Evolutionary conservation across 2,888 invertebrate species (phyloP), one percentile per base, ranked within the genome.

Genomic region (Eueremaeus valkanovi): DNA sequence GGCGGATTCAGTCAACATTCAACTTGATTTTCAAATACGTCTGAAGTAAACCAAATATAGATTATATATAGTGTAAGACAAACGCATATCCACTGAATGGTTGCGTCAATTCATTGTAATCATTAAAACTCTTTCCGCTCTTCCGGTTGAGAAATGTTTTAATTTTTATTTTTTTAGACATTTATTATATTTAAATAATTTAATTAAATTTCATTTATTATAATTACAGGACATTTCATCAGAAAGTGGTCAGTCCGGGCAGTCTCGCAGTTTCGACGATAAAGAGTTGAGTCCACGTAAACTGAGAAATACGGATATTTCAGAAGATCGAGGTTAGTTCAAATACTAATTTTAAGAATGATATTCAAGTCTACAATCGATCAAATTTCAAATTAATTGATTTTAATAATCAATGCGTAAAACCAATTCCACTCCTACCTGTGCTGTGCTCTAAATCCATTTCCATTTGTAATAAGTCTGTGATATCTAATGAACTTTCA

Each of bases 211-310:
- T 21, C 1, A 33, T 31, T 63, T 63, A 29, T 18, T 63, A 61
- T 63, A 33, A 27, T 63, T 33, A 63, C 63, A 63, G 63, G 63
- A 63, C 29, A n/a, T 36, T 18, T 63, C 63, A 31, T 31, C 63
- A 63, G 63, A 18, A n/a, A 63, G 63, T 63, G 24, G 24, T 24
- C 55, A 55, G 24, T 55, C 55, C 27, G 55, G 55, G 27, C 55
- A 55, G 55, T 33, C 55, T 55, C 63, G 63, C 63, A 63, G 63
- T 63, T 63, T 63, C 33, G 63, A 63, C 13, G 63, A 63, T 33
- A 63, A 63, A 63, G 63, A 63, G n/a, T 33, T 63, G 8, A 31
- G 16, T 63, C 21, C 33, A 33, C n/a, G 33, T 33, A 63, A 63
- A 33, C 2, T 27, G 2, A 63, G n/a, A 63, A 63, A 33, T 63